Evolutionary conservation across 2,888 invertebrate genomes (phyloP).

Genomic region (Acanthosepion pharaonis): DNA sequence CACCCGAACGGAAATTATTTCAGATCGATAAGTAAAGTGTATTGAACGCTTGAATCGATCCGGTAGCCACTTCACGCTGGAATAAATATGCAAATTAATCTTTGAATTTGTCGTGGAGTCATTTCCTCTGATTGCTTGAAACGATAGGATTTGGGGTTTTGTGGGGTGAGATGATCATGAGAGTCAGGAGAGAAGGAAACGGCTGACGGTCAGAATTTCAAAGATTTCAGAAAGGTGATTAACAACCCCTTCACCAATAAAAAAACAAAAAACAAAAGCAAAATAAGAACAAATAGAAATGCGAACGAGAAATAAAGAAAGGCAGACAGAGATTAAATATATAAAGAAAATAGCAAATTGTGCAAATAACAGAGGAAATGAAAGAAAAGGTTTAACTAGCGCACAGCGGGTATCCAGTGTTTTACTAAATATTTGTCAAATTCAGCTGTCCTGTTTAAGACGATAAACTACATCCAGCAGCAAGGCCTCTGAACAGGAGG

Average conservation of each 20-base stretch:
- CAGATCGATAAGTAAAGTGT: neutral
- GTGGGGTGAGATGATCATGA: neutral
- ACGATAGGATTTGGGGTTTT: neutral
- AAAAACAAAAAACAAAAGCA: neutral
- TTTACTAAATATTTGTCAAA: too few species aligned
- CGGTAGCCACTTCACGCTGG: neutral
- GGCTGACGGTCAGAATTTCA: neutral
- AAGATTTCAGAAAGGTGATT: neutral
- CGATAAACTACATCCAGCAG: too few species aligned
- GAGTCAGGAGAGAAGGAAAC: neutral
- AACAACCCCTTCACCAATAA: too few species aligned
- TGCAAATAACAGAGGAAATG: too few species aligned
- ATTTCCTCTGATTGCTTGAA: neutral
- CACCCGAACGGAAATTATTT: neutral
- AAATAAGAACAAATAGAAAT: neutral
- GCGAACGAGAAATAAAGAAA: too few species aligned
- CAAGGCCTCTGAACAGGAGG: too few species aligned
- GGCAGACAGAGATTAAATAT: too few species aligned
- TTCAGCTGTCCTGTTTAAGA: too few species aligned
- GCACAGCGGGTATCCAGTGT: too few species aligned
- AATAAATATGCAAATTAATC: constrained; percentile 33
- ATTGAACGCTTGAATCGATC: neutral
- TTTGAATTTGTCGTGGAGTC: constrained; percentile 12
- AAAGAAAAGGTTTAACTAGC: too few species aligned
- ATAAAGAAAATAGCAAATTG: too few species aligned